Evolutionary conservation across 1,140 invertebrate species (phyloP).

Genomic region (Calephelis virginiensis): DNA sequence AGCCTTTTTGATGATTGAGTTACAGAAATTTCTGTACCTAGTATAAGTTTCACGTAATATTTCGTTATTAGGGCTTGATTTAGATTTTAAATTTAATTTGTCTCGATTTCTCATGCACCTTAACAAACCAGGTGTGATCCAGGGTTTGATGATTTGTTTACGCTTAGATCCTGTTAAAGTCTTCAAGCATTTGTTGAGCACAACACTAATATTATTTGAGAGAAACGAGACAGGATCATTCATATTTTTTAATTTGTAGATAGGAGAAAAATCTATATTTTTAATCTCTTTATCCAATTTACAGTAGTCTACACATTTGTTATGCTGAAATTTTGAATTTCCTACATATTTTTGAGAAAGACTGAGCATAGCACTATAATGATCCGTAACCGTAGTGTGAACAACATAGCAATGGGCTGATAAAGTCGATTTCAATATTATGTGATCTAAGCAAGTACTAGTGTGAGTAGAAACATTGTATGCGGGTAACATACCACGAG

Average conservation of each 20-base stretch:
- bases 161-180: background rate
- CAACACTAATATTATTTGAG: background rate
- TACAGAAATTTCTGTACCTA: no score
- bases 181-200: background rate
- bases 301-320: background rate
- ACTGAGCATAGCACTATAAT: background rate
- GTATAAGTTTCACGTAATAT: no score
- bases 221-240: background rate
- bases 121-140: slow-evolving; percentile 3
- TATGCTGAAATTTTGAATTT: background rate
- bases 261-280: background rate
- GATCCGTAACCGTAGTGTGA: background rate
- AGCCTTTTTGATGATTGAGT: no score
- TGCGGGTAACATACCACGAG: background rate
- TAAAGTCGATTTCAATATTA: background rate
- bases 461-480: background rate
- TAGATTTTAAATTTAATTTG: no score
- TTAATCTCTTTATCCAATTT: background rate
- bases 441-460: background rate
- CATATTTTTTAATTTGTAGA: background rate
- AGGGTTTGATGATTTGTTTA: background rate
- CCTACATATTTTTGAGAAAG: background rate
- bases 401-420: background rate
- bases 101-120: background rate
- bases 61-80: no score